phyloP scores from a whole-genome alignment of 2,797 vertebrate species.

The Lutjanus campechanus region DNA sequence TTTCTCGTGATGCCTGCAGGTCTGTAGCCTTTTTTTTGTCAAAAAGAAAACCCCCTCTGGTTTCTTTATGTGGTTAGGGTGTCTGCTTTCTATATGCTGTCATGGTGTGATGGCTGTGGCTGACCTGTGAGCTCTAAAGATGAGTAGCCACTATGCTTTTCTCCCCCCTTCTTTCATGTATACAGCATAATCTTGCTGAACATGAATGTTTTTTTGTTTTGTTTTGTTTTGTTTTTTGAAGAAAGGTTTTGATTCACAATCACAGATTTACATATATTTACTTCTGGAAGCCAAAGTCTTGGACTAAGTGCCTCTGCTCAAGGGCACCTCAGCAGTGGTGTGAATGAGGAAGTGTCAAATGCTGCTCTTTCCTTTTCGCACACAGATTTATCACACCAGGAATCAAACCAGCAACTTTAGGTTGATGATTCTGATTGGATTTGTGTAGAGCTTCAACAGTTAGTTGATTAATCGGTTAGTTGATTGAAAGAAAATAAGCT shows the following conservation, averaged over 20 bases:
- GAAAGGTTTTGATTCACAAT: constrained; percentile 3
- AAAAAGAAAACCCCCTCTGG: not conserved
- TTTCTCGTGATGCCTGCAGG: constrained; percentile 24
- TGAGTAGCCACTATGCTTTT: not conserved
- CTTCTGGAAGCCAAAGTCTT: not conserved
- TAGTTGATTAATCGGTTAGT: too few species aligned
- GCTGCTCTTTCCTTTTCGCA: not conserved
- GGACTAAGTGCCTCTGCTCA: not conserved
- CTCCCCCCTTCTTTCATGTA: not conserved
- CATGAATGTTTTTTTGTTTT: not conserved
- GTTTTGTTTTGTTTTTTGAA: too few species aligned
- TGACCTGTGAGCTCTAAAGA: not conserved
- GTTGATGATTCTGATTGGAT: not conserved
- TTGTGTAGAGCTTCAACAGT: too few species aligned
- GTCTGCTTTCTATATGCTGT: constrained; percentile 21
- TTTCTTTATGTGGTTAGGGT: constrained; percentile 14
- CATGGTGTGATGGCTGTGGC: not conserved
- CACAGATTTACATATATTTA: not conserved
- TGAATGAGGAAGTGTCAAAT: constrained; percentile 2
- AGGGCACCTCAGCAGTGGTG: not conserved
- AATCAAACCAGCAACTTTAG: constrained; percentile 12
- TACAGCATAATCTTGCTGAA: not conserved
- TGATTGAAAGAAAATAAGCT: too few species aligned
- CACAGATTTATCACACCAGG: not conserved
- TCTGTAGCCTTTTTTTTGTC: not conserved